phyloP scores from a whole-genome alignment of 2,113 vertebrate genomes.

The Malurus elegans region DNA sequence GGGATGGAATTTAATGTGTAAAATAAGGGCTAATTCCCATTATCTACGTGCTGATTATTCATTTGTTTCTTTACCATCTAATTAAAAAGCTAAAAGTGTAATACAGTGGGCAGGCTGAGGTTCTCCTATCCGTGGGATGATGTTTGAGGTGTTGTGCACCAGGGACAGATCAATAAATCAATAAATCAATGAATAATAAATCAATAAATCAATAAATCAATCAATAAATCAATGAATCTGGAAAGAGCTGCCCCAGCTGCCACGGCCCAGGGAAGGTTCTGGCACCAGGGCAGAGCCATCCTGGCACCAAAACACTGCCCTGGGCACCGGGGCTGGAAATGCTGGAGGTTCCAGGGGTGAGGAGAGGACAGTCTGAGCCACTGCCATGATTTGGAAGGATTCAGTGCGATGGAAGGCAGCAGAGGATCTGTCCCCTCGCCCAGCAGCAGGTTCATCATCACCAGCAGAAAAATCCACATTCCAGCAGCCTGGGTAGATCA shows the following conservation, averaged over 20 bases:
- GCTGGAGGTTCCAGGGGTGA: background rate
- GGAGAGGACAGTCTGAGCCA: background rate
- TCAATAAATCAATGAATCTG: no score
- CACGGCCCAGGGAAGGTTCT: background rate
- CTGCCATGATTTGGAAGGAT: background rate
- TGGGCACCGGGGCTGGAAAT: background rate
- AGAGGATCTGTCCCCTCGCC: background rate
- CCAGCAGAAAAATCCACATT: background rate
- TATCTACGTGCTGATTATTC: slow-evolving; percentile 39
- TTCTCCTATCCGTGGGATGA: background rate
- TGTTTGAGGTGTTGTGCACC: background rate
- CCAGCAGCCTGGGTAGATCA: background rate
- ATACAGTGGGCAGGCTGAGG: background rate
- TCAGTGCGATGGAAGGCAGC: background rate
- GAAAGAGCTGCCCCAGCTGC: background rate
- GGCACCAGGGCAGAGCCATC: background rate
- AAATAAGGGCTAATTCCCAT: slow-evolving; percentile 26
- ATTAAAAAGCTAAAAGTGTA: background rate
- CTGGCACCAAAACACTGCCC: background rate
- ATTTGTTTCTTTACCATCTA: slow-evolving; percentile 37
- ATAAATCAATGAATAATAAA: no score
- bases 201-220: no score
- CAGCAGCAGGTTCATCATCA: background rate
- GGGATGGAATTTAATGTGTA: background rate
- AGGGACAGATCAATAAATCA: background rate